Percentiles rank a stretch among this genome's conserved stretches.
These are phyloP conservation scores for Leptestheria dahalacensis DNA, from an alignment of 1,140 invertebrate genomes.

Conservation along the genomic window DNA sequence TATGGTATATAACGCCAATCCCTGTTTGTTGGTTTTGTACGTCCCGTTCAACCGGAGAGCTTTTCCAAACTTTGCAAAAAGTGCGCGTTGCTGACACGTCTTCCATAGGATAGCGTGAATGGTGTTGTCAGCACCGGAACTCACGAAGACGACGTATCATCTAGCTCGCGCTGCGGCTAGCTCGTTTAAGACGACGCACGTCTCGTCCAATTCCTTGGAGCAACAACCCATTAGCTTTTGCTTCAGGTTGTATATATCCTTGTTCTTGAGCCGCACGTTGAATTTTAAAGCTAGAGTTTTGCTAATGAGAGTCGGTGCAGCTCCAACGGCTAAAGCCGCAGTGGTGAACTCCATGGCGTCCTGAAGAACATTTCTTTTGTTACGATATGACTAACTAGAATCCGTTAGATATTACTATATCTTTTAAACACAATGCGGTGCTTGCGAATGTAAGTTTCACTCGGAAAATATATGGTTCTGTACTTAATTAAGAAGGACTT, in stretches of 20 bases:
- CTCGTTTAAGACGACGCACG: not conserved
- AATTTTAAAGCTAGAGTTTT: not conserved
- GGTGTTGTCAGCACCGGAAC: not conserved
- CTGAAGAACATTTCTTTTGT: not conserved
- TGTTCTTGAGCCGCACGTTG: not conserved
- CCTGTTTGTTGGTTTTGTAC: not conserved
- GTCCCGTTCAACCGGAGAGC: not conserved
- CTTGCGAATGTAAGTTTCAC: no score
- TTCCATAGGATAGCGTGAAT: not conserved
- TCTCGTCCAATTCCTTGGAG: not conserved
- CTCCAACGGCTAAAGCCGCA: not conserved
- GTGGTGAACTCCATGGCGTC: not conserved
- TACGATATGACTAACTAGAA: no score
- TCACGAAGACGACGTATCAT: not conserved
- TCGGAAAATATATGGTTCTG: no score
- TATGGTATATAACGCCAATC: not conserved
- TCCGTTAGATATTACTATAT: no score
- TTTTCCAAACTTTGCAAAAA: not conserved
- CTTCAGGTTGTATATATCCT: not conserved
- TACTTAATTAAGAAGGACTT: not conserved
- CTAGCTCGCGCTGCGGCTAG: not conserved
- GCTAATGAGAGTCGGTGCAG: not conserved
- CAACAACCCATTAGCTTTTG: not conserved
- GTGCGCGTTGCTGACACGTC: not conserved
- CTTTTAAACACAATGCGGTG: no score